Conservation (phyloP, 2,113 vertebrate species). For the Odontophorus gujanensis region DNA sequence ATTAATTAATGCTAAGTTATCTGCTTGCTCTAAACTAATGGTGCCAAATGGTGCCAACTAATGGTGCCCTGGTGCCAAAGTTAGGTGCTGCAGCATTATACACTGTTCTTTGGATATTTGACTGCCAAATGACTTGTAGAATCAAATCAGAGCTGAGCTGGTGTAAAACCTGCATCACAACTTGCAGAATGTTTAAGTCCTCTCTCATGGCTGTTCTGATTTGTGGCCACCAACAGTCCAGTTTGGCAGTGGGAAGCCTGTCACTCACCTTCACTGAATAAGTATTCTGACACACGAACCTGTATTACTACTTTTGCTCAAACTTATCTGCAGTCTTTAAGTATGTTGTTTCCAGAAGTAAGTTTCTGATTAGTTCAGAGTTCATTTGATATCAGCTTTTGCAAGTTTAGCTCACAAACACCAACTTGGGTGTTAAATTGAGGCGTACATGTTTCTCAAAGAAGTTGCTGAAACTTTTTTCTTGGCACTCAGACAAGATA, state of each 20-base stretch:
- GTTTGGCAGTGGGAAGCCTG: not conserved
- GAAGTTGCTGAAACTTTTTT: not conserved
- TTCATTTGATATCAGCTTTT: not conserved
- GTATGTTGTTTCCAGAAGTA: not conserved
- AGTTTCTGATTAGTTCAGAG: not conserved
- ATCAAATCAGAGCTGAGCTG: not conserved
- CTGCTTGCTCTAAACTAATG: not conserved
- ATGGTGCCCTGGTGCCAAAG: not conserved
- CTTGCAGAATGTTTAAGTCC: not conserved
- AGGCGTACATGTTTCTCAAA: not conserved
- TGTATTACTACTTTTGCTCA: not conserved
- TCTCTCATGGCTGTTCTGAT: not conserved
- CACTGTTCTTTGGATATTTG: rapidly evolving
- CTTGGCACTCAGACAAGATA: not conserved
- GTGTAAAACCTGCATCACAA: not conserved
- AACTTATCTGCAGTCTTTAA: not conserved
- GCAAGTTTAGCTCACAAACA: not conserved
- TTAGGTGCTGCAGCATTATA: not conserved
- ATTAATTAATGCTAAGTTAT: not conserved
- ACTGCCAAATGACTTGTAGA: not conserved
- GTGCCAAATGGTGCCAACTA: no score
- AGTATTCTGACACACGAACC: not conserved
- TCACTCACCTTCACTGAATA: not conserved
- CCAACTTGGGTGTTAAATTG: not conserved
- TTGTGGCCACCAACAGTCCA: not conserved